Evolutionary conservation across 2,888 invertebrate genomes (phyloP).

Genomic region (Pinctada fucata): DNA sequence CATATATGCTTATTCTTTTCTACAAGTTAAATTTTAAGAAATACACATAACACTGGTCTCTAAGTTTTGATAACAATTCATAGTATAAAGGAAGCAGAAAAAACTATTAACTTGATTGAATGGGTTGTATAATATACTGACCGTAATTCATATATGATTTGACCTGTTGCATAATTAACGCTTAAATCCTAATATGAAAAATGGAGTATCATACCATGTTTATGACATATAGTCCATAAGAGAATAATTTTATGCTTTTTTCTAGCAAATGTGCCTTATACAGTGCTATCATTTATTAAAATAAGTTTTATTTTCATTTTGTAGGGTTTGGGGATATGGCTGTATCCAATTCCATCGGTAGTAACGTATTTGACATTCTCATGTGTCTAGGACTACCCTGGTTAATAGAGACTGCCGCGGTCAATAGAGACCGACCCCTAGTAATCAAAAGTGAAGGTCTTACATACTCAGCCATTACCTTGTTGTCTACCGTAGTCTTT

Average conservation of each 20-base stretch:
- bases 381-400: conserved; percentile 75
- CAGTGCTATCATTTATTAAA: background rate
- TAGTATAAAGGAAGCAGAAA: too few relatives aligned
- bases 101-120: too few relatives aligned
- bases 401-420: conserved; percentile 64
- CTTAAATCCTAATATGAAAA: too few relatives aligned
- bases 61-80: too few relatives aligned
- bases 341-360: conserved; percentile 74
- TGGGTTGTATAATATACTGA: too few relatives aligned
- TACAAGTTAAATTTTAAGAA: too few relatives aligned
- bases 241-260: background rate
- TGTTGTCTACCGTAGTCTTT: conserved; percentile 85
- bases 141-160: too few relatives aligned
- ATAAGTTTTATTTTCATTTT: conserved; percentile 10
- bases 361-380: conserved; percentile 75
- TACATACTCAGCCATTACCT: conserved; percentile 88
- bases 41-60: too few relatives aligned
- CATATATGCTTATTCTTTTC: background rate
- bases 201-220: too few relatives aligned
- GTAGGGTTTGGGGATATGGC: conserved; percentile 76
- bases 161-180: too few relatives aligned
- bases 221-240: too few relatives aligned
- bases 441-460: conserved; percentile 87
- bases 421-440: conserved; percentile 82
- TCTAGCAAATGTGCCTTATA: background rate